Conservation (phyloP, 2,113 vertebrate species). For the Redunca redunca region DNA sequence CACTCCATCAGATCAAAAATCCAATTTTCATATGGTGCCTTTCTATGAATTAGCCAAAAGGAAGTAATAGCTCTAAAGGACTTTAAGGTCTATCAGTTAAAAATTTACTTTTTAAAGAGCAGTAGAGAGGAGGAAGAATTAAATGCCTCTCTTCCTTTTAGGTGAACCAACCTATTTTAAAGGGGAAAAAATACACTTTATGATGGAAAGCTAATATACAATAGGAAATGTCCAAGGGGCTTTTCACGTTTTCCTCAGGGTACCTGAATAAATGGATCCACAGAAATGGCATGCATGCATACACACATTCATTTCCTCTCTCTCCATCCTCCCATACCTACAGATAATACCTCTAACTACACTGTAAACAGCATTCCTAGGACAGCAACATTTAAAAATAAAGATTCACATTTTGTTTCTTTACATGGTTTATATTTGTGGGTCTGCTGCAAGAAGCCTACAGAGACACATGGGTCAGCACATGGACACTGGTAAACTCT, state of each 20-base stretch:
- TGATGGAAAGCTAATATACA: background rate
- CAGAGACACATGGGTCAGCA: background rate
- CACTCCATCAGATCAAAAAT: conserved; percentile 69
- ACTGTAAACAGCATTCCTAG: background rate
- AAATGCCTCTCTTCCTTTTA: background rate
- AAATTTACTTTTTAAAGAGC: conserved; percentile 51
- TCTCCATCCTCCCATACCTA: background rate
- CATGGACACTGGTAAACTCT: background rate
- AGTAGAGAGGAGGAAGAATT: conserved; percentile 33
- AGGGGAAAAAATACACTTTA: background rate
- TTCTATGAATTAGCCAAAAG: conserved; percentile 69
- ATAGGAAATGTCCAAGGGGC: background rate
- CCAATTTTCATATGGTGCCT: conserved; percentile 62
- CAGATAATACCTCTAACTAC: background rate
- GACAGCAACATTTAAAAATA: background rate
- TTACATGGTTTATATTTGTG: background rate
- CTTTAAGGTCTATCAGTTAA: conserved; percentile 66
- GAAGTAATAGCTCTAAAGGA: conserved; percentile 56
- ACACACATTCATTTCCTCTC: background rate
- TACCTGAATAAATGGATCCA: background rate
- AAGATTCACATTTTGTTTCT: background rate
- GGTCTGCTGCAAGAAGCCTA: background rate
- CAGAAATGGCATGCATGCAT: background rate
- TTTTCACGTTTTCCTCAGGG: background rate
- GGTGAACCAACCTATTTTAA: background rate